These are phyloP conservation scores for Pocillopora verrucosa DNA, from an alignment of 64 coral and sea anemone species.

Conservation along the genomic window DNA sequence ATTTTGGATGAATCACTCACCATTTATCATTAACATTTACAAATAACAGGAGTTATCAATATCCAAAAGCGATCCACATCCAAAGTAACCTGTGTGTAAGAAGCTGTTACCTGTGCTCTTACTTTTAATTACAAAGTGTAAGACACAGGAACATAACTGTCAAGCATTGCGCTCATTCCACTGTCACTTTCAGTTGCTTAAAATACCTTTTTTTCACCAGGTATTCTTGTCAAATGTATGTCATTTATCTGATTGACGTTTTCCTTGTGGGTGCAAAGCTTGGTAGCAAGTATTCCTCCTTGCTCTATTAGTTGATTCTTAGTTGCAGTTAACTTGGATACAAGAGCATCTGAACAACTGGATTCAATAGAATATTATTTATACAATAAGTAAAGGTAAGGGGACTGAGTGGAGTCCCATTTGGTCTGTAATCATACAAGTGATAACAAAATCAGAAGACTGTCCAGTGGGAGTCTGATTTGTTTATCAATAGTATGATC, in stretches of 20 bases:
- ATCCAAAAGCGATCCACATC: too few relatives aligned
- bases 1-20: neutral
- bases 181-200: constrained; percentile 80
- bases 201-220: constrained; percentile 55
- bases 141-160: constrained; percentile 74
- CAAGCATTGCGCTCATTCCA: constrained; percentile 46
- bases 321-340: constrained; percentile 67
- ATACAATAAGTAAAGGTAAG: too few relatives aligned
- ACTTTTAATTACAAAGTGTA: constrained; percentile 78
- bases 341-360: constrained; percentile 79
- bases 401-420: too few relatives aligned
- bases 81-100: too few relatives aligned
- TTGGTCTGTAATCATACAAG: too few relatives aligned
- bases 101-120: constrained; percentile 78
- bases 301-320: constrained; percentile 67
- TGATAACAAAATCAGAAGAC: too few relatives aligned
- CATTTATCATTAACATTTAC: neutral
- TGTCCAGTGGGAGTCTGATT: too few relatives aligned
- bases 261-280: constrained; percentile 96
- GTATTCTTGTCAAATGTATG: constrained; percentile 68
- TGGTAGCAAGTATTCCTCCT: constrained; percentile 85
- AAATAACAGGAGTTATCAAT: too few relatives aligned
- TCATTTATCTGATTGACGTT: constrained; percentile 96
- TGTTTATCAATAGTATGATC: too few relatives aligned
- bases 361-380: neutral